Conservation (phyloP, 2,888 invertebrate genomes). For the Muschampia plurimacula region DNA sequence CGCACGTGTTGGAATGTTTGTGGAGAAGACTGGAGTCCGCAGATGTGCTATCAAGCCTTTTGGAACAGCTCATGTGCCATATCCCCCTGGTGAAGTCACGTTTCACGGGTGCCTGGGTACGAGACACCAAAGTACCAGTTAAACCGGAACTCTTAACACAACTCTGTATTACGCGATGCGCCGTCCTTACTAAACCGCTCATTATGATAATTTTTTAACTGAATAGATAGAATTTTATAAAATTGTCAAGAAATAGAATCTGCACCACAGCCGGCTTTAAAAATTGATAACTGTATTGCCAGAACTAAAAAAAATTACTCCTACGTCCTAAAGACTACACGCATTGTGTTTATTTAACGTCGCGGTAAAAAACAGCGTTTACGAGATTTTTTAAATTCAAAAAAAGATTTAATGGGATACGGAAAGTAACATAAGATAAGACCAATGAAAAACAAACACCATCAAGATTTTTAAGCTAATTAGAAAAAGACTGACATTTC, state of each 20-base stretch:
- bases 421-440: no score
- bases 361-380: no score
- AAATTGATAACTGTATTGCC: constrained; percentile 7
- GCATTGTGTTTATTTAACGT: no score
- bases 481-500: no score
- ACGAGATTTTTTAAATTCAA: no score
- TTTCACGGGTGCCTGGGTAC: constrained; percentile 78
- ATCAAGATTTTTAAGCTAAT: no score
- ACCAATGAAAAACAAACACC: no score
- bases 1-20: constrained; percentile 87
- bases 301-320: not conserved
- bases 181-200: constrained; percentile 89
- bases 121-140: constrained; percentile 68
- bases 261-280: constrained; percentile 4
- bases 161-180: constrained; percentile 79
- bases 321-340: no score
- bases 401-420: no score
- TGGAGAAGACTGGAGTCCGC: constrained; percentile 72
- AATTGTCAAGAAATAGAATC: constrained; percentile 14
- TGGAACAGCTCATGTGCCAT: constrained; percentile 89
- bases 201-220: constrained; percentile 61
- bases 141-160: constrained; percentile 70
- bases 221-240: not conserved
- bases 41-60: constrained; percentile 66
- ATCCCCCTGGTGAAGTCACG: constrained; percentile 89